Evolutionary conservation across 2,797 vertebrate species (phyloP).

Genomic region (Menidia menidia): DNA sequence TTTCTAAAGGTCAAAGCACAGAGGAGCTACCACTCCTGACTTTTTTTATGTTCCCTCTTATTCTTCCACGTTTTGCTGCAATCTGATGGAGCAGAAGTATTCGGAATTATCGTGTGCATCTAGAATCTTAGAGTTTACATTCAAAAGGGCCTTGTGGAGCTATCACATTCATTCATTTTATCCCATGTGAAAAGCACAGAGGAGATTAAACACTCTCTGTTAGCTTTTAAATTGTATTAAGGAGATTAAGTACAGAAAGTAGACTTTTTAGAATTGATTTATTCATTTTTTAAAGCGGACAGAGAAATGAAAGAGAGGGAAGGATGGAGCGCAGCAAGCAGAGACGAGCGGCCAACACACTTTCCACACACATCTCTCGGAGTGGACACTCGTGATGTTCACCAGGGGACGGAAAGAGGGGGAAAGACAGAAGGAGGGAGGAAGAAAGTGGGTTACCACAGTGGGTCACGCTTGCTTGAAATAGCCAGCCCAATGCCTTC

Average conservation of each 20-base stretch:
- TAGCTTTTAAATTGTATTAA: slow-evolving; percentile 24
- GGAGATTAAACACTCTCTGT: slow-evolving; percentile 4
- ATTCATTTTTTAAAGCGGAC: not conserved
- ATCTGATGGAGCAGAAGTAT: not conserved
- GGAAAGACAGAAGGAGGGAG: slow-evolving; percentile 56
- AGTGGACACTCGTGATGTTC: slow-evolving; percentile 63
- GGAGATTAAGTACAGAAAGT: not conserved
- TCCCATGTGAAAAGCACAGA: slow-evolving; percentile 1
- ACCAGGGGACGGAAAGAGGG: slow-evolving; percentile 34
- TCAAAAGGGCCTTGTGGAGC: not conserved
- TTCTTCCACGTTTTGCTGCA: not conserved
- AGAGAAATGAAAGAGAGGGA: slow-evolving; percentile 17
- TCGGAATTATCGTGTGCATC: slow-evolving; percentile 8
- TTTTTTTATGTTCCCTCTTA: not conserved
- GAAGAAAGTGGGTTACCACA: slow-evolving; percentile 81
- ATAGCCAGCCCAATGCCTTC: slow-evolving; percentile 71
- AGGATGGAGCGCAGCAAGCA: slow-evolving; percentile 16
- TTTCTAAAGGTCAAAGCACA: not conserved
- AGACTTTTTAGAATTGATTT: too few species aligned
- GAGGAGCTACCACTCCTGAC: not conserved
- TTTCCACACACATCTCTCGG: slow-evolving; percentile 20
- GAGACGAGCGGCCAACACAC: slow-evolving; percentile 40
- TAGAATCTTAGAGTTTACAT: not conserved
- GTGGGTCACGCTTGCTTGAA: slow-evolving; percentile 78
- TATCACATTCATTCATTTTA: not conserved